phyloP scores from a whole-genome alignment of 1,140 invertebrate species.

The Portunus trituberculatus region DNA sequence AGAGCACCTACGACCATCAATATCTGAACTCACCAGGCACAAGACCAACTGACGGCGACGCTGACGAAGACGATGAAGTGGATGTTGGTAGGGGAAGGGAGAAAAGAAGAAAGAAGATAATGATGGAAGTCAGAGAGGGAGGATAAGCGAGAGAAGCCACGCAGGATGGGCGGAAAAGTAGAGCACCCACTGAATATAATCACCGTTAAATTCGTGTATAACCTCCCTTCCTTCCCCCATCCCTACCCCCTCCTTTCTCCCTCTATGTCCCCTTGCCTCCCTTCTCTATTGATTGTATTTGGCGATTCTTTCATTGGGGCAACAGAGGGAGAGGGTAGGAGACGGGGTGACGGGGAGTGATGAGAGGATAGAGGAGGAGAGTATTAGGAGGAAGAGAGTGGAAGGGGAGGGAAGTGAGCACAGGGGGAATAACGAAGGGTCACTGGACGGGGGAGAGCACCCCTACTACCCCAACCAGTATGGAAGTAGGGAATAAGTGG shows the following conservation, averaged over 20 bases:
- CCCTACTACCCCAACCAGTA: neutral
- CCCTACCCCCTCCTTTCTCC: neutral
- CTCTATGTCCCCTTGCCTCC: neutral
- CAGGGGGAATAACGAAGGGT: neutral
- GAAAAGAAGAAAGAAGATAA: neutral
- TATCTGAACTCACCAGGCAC: conserved; percentile 1
- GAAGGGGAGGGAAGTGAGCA: neutral
- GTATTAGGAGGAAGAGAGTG: neutral
- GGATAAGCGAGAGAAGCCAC: neutral
- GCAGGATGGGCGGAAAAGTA: neutral
- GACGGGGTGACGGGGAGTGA: conserved; percentile 1
- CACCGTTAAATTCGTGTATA: conserved; percentile 67
- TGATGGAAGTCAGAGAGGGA: neutral
- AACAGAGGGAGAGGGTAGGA: neutral
- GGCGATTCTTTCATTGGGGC: conserved; percentile 64
- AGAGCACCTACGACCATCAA: conserved; percentile 47
- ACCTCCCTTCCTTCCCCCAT: conserved; percentile 21
- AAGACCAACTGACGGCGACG: neutral
- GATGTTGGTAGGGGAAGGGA: neutral
- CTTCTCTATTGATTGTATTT: conserved; percentile 68
- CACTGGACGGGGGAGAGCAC: neutral
- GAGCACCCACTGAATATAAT: conserved; percentile 54
- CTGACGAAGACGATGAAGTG: neutral
- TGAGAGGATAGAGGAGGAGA: neutral
- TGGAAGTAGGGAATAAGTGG: neutral